Base-by-base conservation (phyloP, 30 jellyfish, hydroid and myxozoan species). In the Catostylus mosaicus region DNA sequence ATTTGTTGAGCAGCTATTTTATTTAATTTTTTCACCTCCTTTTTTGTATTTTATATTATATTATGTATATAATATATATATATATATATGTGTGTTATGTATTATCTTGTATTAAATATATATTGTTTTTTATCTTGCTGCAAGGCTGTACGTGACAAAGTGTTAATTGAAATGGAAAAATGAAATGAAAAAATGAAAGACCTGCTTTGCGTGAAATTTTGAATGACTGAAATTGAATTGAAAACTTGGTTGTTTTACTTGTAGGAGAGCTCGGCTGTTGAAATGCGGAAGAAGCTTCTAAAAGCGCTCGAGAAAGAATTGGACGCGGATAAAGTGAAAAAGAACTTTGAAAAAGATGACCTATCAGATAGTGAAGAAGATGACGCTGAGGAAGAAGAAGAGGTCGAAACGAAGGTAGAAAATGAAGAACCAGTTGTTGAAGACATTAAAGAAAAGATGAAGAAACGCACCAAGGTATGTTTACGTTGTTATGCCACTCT, bases 301-400 rank as follows among this genome's bases (percentile, higher is more conserved):
- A 75, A 52, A 23, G 86, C 86, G 7, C 76, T 75, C 61, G 86
- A 75, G 31, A 75, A 75, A 51, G 86, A 75, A 52, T 36, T 56
- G 34, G 67, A 34, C 1, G 61, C 72, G 57, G 75, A 35, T n/a
- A 75, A 75, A 31, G 75, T 31, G 40, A 59, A 75, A 30, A 47
- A 38, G 76, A 56, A 47, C 40, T 26, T 38, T 10, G 73, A 75
- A 19, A 59, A 51, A 10, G 86, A 75, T 23, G 86, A 52, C 20
- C 35, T 47, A 0, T 26, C 63, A 52, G 71, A 56, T 14, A 48
- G 47, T 52, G 82, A 63, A 67, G 80, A 48, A 67, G 90, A 65
- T 23, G n/a, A n/a, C n/a, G n/a, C n/a, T n/a, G 90, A 43, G 83
- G 35, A 67, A 66, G 90, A 65, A 43, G 90, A 38, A 50, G 35